Base-by-base conservation (phyloP, 2,888 invertebrate genomes). In the Epinotia demarniana region DNA sequence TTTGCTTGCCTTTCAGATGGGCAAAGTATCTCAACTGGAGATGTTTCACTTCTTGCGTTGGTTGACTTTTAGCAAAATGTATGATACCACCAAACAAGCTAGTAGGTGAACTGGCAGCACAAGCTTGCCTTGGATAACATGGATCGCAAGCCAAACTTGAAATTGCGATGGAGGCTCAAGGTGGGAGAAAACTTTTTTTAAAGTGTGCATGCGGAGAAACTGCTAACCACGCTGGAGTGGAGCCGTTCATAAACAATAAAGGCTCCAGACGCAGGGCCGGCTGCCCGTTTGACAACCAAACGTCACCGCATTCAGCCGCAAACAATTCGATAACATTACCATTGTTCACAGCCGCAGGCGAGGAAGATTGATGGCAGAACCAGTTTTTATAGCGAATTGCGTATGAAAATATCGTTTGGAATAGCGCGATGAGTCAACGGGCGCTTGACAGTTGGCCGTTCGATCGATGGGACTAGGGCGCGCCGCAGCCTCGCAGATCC, bases 391-490 rank as follows among this genome's bases (percentile, higher is more conserved):
- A 84, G 75, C 78, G 83, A 89, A 91, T 86, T 89, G 89, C 90
- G 90, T 90, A 89, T 89, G 87, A 88, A 89, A 87, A 86, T 88
- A 86, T 84, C 83, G 84, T 85, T 81, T 79, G 77, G 84, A 82
- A 83, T 79, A 82, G 82, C 76, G 78, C 84, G 91, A 92, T 93
- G 93, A 93, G 91, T 93, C 93, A 93, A 93, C 92, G 89, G 87
- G 85, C 86, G 89, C 88, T 90, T 91, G 92, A 92, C 92, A 91
- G 90, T 86, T 88, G 89, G 87, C 88, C 89, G 87, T 90, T 92
- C 93, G 93, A 95, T 95, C 95, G 95, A 95, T 94, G 84, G 86
- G 83, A 86, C 85, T 87, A 86, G 89, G 88, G 88, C 86, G 87
- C 88, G 88, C 87, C 87, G 84, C 83, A 77, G 81, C 83, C 81